These are phyloP conservation scores for Blastomussa wellsi DNA, from an alignment of 92 coral and sea anemone species.

Conservation along the genomic window DNA sequence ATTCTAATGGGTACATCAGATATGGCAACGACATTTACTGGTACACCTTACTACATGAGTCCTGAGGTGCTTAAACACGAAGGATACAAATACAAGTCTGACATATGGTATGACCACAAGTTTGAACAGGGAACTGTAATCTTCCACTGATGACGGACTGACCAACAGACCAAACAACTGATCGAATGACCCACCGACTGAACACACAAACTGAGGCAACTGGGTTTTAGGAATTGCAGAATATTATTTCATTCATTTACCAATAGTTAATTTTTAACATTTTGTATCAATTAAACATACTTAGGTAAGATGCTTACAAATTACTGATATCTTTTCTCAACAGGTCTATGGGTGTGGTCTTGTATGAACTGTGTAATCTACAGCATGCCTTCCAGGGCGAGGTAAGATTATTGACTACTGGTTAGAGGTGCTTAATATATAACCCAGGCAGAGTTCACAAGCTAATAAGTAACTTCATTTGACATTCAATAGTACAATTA, in stretches of 20 bases:
- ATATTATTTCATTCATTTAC: neutral
- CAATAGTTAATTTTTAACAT: neutral
- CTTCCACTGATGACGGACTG: too few species aligned
- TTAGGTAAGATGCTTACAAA: neutral
- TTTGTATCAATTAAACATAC: neutral
- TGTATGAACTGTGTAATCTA: constrained; percentile 88
- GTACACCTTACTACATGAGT: constrained; percentile 98
- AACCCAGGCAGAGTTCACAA: neutral
- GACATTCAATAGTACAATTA: neutral
- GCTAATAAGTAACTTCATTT: neutral
- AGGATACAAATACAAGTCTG: constrained; percentile 94
- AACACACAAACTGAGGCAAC: too few species aligned
- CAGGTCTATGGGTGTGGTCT: constrained; percentile 97
- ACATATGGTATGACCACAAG: constrained; percentile 72
- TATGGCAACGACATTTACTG: constrained; percentile 97
- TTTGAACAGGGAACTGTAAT: neutral
- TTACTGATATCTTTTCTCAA: neutral
- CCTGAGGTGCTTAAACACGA: constrained; percentile 98
- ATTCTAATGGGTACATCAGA: constrained; percentile 98
- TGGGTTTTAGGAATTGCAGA: too few species aligned
- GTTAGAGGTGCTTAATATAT: too few species aligned
- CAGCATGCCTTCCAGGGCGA: constrained; percentile 93
- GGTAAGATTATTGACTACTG: constrained; percentile 47
- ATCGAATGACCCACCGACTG: too few species aligned
- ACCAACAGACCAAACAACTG: too few species aligned